phyloP scores from a whole-genome alignment of 1,140 invertebrate genomes.

The Brachionus rubens region DNA sequence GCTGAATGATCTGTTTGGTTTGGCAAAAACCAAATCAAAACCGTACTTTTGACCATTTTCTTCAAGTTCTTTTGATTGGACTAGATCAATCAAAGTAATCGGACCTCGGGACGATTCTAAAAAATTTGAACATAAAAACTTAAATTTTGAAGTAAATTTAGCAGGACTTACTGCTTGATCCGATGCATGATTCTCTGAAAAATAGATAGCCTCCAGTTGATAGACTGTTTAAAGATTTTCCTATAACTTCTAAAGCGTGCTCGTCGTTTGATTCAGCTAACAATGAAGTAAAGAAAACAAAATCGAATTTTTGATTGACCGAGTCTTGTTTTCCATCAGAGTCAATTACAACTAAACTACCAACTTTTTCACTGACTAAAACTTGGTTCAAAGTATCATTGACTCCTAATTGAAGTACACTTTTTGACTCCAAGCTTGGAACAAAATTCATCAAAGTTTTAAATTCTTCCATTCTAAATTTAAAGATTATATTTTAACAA shows the following conservation, averaged over 20 bases:
- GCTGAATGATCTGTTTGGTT: constrained; percentile 42
- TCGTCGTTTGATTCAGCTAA: neutral
- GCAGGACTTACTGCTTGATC: constrained; percentile 52
- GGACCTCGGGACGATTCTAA: neutral
- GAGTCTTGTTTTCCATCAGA: neutral
- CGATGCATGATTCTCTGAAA: constrained; percentile 61
- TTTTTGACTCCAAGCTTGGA: constrained; percentile 11
- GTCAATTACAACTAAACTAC: neutral
- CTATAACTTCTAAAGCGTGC: neutral
- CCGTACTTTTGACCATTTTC: constrained; percentile 11
- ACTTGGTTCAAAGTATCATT: neutral
- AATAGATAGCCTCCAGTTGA: constrained; percentile 63
- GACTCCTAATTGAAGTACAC: neutral
- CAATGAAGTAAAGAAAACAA: constrained; percentile 19
- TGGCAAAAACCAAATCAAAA: constrained; percentile 45
- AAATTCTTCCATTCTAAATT: constrained; percentile 38
- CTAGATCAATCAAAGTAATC: constrained; percentile 42
- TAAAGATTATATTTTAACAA: neutral
- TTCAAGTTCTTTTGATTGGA: constrained; percentile 18
- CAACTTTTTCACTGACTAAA: neutral
- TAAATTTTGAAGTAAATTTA: neutral
- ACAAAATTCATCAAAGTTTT: constrained; percentile 31
- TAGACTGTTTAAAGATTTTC: constrained; percentile 49
- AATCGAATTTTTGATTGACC: constrained; percentile 16
- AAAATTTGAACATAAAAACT: neutral